Conservation (phyloP, 2,113 vertebrate species). For the Eidolon helvum region DNA sequence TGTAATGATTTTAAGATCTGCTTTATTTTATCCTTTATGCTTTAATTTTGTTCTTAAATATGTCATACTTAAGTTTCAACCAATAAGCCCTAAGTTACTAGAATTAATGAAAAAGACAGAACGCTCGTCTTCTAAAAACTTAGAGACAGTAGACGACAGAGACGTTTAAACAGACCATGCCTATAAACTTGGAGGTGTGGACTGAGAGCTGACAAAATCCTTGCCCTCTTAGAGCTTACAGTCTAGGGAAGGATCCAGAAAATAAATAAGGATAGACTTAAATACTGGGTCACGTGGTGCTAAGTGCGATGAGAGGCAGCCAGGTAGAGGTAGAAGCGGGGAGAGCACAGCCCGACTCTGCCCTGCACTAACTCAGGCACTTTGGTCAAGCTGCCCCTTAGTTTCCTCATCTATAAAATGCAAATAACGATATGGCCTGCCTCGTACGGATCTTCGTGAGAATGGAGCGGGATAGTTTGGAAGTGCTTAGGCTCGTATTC, state of each 20-base stretch:
- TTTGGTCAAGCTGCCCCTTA: neutral
- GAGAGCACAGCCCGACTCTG: accelerated
- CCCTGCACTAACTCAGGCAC: too few species aligned
- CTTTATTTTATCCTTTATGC: neutral
- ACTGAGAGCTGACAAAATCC: neutral
- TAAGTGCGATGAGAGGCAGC: neutral
- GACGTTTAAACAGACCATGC: neutral
- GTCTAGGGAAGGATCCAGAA: neutral
- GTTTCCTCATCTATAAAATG: neutral
- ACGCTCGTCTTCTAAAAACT: neutral
- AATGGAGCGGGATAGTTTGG: neutral
- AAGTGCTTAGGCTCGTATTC: neutral
- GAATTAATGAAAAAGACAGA: neutral
- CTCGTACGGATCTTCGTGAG: neutral
- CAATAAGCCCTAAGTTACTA: neutral
- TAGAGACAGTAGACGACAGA: neutral
- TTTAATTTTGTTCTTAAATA: neutral
- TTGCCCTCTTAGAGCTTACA: neutral
- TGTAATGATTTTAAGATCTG: neutral
- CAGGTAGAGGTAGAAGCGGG: neutral
- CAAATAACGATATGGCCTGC: neutral
- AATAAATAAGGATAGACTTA: neutral
- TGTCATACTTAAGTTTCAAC: neutral
- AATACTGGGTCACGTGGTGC: accelerated
- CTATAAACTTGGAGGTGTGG: neutral